Evolutionary conservation across 2,888 invertebrate genomes (phyloP).

Genomic region (Eugnorisma glareosa): DNA sequence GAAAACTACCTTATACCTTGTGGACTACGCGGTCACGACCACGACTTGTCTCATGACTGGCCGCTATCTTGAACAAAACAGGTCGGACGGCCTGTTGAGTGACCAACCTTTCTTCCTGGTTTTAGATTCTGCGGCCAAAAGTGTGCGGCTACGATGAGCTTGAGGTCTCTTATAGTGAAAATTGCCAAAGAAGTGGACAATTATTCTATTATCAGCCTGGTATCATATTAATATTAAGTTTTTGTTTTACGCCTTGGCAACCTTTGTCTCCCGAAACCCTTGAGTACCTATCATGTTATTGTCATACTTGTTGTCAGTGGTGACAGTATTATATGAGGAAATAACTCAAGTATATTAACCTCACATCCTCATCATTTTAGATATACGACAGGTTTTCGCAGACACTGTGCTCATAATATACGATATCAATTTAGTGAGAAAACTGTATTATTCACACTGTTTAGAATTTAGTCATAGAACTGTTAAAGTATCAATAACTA

Average conservation of each 20-base stretch:
- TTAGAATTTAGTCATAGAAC: slow-evolving; percentile 16
- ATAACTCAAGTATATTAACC: slow-evolving; percentile 17
- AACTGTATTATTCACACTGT: slow-evolving; percentile 11
- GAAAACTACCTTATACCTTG: neutral
- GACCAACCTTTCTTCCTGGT: neutral
- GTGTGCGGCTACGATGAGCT: neutral
- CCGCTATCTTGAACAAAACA: neutral
- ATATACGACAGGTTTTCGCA: slow-evolving; percentile 5
- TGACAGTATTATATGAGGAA: slow-evolving; percentile 32
- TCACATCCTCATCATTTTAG: slow-evolving; percentile 25
- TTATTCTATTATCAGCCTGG: neutral
- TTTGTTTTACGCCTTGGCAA: slow-evolving; percentile 30
- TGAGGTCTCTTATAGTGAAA: neutral
- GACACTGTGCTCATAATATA: slow-evolving; percentile 27
- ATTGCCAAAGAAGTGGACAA: neutral
- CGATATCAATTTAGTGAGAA: neutral
- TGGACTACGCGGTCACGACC: neutral
- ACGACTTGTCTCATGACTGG: neutral
- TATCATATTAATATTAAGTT: slow-evolving; percentile 20
- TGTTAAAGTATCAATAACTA: slow-evolving; percentile 22
- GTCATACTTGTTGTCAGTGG: slow-evolving; percentile 14
- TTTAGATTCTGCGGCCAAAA: neutral
- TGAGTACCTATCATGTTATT: slow-evolving; percentile 24
- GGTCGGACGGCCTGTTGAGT: neutral
- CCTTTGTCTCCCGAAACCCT: slow-evolving; percentile 22